phyloP scores from a whole-genome alignment of 2,888 invertebrate species.

The Dynastes maya region DNA sequence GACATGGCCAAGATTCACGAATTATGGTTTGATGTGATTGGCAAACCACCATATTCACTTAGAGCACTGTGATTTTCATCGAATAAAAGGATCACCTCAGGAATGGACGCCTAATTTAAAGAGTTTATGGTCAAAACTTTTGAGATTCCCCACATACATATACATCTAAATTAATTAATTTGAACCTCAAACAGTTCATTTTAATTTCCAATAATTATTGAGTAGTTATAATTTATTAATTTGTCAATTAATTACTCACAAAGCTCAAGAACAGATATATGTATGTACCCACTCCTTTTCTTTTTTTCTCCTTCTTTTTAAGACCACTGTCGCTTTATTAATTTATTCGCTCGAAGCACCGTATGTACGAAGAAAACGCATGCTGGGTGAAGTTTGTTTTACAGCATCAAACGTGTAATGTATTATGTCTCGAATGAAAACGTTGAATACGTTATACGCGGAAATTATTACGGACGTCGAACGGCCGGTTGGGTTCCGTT shows the following conservation, averaged over 20 bases:
- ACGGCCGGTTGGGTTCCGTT: constrained; percentile 13
- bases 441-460: constrained; percentile 22
- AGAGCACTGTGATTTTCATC: no score
- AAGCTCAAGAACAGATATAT: constrained; percentile 10
- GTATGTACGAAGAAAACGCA: constrained; percentile 25
- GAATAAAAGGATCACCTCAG: no score
- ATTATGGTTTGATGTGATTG: no score
- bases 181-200: no score
- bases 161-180: no score
- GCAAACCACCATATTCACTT: no score
- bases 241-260: constrained; percentile 21
- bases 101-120: no score
- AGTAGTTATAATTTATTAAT: constrained; percentile 8
- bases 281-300: not conserved
- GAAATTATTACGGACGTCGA: constrained; percentile 25
- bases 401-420: constrained; percentile 32
- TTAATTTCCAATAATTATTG: no score
- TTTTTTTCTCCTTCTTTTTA: not conserved
- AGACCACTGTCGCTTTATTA: constrained; percentile 7
- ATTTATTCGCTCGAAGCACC: constrained; percentile 14
- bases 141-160: no score
- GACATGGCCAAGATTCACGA: no score
- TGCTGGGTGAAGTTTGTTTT: constrained; percentile 25
- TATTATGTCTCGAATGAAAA: constrained; percentile 27
- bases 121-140: no score